Conservation (phyloP, 2,113 vertebrate genomes). For the Mustelus asterias region DNA sequence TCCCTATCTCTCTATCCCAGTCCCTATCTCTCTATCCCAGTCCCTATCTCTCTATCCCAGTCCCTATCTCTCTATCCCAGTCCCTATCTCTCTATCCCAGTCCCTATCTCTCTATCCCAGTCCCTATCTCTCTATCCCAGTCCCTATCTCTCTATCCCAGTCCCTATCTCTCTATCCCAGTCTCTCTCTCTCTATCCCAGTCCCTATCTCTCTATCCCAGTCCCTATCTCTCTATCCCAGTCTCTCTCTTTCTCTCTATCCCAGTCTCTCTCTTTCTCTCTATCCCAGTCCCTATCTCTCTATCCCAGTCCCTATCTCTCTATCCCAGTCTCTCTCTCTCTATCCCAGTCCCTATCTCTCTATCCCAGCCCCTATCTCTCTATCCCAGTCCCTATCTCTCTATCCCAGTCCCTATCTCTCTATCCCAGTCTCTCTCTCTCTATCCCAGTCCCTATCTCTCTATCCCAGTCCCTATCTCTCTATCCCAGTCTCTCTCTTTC, state of each 20-base stretch:
- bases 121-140: not conserved
- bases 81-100: not conserved
- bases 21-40: not conserved
- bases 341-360: not conserved
- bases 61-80: not conserved
- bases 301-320: not conserved
- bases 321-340: not conserved
- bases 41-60: not conserved
- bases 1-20: not conserved
- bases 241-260: not conserved
- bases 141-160: not conserved
- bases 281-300: not conserved
- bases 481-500: not conserved
- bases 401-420: not conserved
- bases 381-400: not conserved
- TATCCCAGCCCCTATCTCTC: not conserved
- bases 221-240: not conserved
- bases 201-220: not conserved
- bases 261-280: not conserved
- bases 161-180: not conserved
- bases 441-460: not conserved
- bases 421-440: not conserved
- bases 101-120: too few species aligned
- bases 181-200: not conserved
- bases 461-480: too few species aligned